These are phyloP conservation scores for Chesias legatella DNA, from an alignment of 2,888 invertebrate species.

Conservation along the genomic window DNA sequence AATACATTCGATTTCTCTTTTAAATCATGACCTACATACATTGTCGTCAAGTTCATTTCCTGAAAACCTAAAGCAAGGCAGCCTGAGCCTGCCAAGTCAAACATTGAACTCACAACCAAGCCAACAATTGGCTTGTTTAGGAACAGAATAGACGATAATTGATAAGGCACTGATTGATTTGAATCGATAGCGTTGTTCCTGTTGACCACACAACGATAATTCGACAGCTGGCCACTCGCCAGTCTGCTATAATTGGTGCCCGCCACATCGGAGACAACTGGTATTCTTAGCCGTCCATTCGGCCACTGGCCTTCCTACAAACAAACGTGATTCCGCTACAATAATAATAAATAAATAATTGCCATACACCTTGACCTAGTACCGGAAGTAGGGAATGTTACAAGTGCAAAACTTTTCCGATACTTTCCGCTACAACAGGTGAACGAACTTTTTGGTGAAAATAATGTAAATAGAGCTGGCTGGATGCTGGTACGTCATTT, in stretches of 20 bases:
- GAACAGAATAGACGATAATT: conserved; percentile 28
- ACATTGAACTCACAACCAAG: conserved; percentile 21
- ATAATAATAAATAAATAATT: conserved; percentile 45
- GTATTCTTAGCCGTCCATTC: conserved; percentile 84
- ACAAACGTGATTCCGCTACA: conserved; percentile 51
- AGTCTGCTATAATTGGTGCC: conserved; percentile 95
- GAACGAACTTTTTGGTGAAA: conserved; percentile 41
- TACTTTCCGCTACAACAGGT: conserved; percentile 38
- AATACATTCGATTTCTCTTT: no score
- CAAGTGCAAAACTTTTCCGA: conserved; percentile 27
- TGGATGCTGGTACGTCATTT: background rate
- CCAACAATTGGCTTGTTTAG: conserved; percentile 23
- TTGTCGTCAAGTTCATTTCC: conserved; percentile 13
- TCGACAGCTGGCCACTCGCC: conserved; percentile 85
- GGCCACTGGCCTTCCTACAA: conserved; percentile 73
- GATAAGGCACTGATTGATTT: conserved; percentile 55
- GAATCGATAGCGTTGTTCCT: conserved; percentile 63
- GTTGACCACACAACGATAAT: conserved; percentile 56
- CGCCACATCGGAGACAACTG: conserved; percentile 79
- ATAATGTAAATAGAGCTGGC: conserved; percentile 10
- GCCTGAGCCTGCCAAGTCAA: conserved; percentile 18
- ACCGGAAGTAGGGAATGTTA: conserved; percentile 40
- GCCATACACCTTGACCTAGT: conserved; percentile 78
- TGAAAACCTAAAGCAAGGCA: conserved; percentile 20
- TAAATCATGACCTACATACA: no score